Evolutionary conservation across 2,797 vertebrate species (phyloP).

Genomic region (Cirrhinus molitorella): DNA sequence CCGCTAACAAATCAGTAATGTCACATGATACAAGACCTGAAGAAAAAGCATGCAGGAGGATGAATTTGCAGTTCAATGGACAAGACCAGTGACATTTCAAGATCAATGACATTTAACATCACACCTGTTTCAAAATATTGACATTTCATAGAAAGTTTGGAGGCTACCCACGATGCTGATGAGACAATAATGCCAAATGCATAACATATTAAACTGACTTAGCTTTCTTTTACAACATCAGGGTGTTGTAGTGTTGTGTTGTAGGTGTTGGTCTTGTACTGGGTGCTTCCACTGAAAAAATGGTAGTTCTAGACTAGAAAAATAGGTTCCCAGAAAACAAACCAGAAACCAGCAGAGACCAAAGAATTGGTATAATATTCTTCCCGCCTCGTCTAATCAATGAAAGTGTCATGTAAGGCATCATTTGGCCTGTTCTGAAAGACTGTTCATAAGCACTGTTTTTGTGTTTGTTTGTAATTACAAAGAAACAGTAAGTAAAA

Average conservation of each 20-base stretch:
- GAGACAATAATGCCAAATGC: background rate
- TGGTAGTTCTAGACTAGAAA: too few species aligned
- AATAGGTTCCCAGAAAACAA: background rate
- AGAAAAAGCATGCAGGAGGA: constrained; percentile 1
- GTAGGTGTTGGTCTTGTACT: background rate
- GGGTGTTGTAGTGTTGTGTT: too few species aligned
- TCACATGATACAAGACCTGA: background rate
- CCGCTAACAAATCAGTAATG: background rate
- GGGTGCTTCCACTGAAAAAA: background rate
- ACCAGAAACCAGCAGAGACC: background rate
- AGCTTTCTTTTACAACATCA: too few species aligned
- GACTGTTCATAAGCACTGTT: too few species aligned
- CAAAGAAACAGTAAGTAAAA: too few species aligned
- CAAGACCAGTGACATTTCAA: constrained; percentile 30
- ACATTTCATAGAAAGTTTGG: constrained; percentile 12
- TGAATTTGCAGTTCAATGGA: constrained; percentile 13
- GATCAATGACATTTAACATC: constrained; percentile 34
- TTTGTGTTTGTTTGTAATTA: too few species aligned
- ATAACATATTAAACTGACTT: background rate
- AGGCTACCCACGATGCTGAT: background rate
- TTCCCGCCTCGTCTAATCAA: background rate
- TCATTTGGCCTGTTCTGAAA: too few species aligned
- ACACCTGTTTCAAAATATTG: constrained; percentile 1
- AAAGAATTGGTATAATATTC: background rate
- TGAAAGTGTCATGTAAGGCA: background rate